A percentile compares a stretch with the other conserved stretches of the same genome.
These are phyloP conservation scores for Auanema sp. DNA, from an alignment of 2,888 invertebrate genomes.

Conservation along the genomic window DNA sequence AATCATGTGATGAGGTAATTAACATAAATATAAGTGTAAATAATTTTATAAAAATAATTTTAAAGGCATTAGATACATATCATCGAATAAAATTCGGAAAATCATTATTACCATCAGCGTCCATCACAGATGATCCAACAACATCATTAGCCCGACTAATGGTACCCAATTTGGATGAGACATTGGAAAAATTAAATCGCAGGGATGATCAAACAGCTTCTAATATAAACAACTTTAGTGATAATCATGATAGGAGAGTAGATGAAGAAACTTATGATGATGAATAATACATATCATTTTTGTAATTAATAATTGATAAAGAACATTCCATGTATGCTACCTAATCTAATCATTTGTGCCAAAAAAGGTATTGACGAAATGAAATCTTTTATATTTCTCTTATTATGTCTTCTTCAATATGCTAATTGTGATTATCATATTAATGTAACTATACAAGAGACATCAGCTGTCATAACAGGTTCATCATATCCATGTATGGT, in stretches of 20 bases:
- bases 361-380: no score
- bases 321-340: no score
- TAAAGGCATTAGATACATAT: conserved; percentile 35
- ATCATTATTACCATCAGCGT: conserved; percentile 21
- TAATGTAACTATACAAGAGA: not conserved
- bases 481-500: no score
- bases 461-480: not conserved
- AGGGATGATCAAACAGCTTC: conserved; percentile 1
- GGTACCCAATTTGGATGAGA: conserved; percentile 22
- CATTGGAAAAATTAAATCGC: conserved; percentile 19
- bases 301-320: no score
- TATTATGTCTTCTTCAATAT: no score
- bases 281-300: no score
- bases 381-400: no score
- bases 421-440: not conserved
- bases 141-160: conserved; percentile 13
- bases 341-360: no score
- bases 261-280: not conserved
- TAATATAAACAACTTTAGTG: not conserved
- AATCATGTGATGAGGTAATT: conserved; percentile 24
- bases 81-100: conserved; percentile 36
- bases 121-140: conserved; percentile 10
- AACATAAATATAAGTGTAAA: not conserved
- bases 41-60: not conserved
- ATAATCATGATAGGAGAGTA: not conserved